Base-by-base conservation (phyloP, 2,113 vertebrate species). In the Osmerus mordax region DNA sequence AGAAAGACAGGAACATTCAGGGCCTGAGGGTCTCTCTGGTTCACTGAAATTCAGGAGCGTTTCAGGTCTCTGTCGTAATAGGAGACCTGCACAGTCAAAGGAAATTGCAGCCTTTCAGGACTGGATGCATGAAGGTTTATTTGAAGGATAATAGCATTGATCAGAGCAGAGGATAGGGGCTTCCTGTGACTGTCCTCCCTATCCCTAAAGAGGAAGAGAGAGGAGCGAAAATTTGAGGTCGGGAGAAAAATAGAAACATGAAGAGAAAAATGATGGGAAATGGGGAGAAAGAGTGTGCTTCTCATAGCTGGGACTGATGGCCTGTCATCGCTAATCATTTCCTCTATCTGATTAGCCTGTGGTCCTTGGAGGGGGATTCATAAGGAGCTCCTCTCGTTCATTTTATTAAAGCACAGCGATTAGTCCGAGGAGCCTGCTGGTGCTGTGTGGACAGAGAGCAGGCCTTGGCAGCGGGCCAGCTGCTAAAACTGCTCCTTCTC, bases 21-120 rank as follows among this genome's bases (percentile, higher is more conserved):
- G 70, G 67, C 3, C 72, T 71, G 1, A 1, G 36, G 3, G 87
- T 82, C 15, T 65, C 29, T 21, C 3, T 65, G 72, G 81, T 76
- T 86, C 83, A 79, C 60, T 59, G 82, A 86, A 75, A 63, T 74
- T 52, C 77, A 65, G 41, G 75, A 82, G 80, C 63, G 32, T 62
- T 72, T 65, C 74, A 47, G 16, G 67, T 72, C 75, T 72, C 79
- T 53, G 70, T 51, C 41, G 18, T 61, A 72, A 66, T 36, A 67
- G 47, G 28, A 67, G n/a, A 21, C 72, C 3, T 78, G 66, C 41
- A 64, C 75, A 76, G 77, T 60, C 11, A 75, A 78, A 74, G 76
- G 76, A 82, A 81, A 69, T 51, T 56, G 19, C 84, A 82, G 41
- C 41, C 8, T 47, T 47, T 47, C 7, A 47, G 41, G 41, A 1